These are phyloP conservation scores for Vidua chalybeata DNA, from an alignment of 2,113 vertebrate genomes.

Conservation along the genomic window DNA sequence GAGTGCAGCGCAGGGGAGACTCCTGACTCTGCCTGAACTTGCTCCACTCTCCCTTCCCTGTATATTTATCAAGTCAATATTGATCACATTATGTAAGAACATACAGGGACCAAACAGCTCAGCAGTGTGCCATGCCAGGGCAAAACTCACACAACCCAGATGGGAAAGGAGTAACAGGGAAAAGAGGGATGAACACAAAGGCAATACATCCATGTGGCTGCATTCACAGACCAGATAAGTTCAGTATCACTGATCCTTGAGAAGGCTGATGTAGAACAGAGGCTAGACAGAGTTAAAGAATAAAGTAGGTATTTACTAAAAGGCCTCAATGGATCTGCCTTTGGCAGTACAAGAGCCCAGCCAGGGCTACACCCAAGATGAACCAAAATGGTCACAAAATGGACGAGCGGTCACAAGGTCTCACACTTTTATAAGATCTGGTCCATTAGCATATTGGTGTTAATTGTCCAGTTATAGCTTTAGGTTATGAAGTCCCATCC, in stretches of 20 bases:
- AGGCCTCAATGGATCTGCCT: neutral
- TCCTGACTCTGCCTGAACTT: neutral
- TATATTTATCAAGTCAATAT: neutral
- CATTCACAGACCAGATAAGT: neutral
- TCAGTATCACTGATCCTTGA: neutral
- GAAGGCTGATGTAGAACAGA: neutral
- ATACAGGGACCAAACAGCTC: neutral
- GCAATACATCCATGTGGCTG: neutral
- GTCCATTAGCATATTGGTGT: neutral
- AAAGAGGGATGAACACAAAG: neutral
- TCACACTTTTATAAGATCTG: neutral
- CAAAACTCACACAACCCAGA: neutral
- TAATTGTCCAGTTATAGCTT: neutral
- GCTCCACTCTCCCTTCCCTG: neutral
- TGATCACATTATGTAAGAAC: neutral
- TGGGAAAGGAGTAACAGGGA: fast-evolving
- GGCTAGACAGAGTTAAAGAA: neutral
- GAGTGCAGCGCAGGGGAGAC: fast-evolving
- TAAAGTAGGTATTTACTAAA: neutral
- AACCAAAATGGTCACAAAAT: neutral
- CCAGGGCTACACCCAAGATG: neutral
- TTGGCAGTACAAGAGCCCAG: neutral
- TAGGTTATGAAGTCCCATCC: neutral
- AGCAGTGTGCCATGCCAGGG: fast-evolving
- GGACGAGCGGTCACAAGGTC: fast-evolving